A percentile compares a stretch with the other conserved stretches of the same genome.
These are phyloP conservation scores for Rhagoletis zephyria DNA, from an alignment of 1,140 invertebrate species.

Conservation along the genomic window DNA sequence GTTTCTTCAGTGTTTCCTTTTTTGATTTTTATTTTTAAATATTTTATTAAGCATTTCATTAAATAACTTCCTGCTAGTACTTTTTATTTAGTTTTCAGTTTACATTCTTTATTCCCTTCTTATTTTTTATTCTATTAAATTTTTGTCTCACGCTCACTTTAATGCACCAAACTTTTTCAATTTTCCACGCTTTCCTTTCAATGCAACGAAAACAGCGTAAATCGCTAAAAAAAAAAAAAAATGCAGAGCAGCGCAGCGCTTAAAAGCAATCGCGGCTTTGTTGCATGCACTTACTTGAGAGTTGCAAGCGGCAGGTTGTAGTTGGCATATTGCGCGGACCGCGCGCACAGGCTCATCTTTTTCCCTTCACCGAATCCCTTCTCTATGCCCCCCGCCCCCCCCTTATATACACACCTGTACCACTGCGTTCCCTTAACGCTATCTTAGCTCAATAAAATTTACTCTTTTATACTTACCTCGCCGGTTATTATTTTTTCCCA, in stretches of 20 bases:
- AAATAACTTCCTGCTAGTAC: too few species aligned
- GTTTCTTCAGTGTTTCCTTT: too few species aligned
- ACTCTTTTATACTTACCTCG: not conserved
- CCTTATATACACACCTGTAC: too few species aligned
- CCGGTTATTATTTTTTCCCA: not conserved
- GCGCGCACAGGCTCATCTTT: too few species aligned
- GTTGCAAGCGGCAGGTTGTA: not conserved
- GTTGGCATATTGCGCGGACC: too few species aligned
- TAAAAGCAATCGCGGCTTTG: slow-evolving; percentile 14
- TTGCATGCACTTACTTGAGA: not conserved
- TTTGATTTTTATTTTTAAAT: too few species aligned
- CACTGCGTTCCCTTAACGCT: too few species aligned
- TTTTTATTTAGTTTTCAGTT: not conserved
- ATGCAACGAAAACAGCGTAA: not conserved
- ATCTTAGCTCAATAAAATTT: not conserved
- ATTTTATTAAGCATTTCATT: too few species aligned
- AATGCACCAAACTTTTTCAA: slow-evolving; percentile 42
- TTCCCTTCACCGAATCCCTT: too few species aligned
- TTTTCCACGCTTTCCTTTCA: slow-evolving; percentile 37
- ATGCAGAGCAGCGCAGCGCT: not conserved
- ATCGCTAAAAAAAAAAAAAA: not conserved
- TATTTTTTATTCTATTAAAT: not conserved
- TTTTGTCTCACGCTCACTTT: not conserved
- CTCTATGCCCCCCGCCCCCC: too few species aligned
- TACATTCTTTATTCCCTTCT: not conserved